Evolutionary conservation across 2,888 invertebrate genomes (phyloP).

Genomic region (Phaedon cochleariae): DNA sequence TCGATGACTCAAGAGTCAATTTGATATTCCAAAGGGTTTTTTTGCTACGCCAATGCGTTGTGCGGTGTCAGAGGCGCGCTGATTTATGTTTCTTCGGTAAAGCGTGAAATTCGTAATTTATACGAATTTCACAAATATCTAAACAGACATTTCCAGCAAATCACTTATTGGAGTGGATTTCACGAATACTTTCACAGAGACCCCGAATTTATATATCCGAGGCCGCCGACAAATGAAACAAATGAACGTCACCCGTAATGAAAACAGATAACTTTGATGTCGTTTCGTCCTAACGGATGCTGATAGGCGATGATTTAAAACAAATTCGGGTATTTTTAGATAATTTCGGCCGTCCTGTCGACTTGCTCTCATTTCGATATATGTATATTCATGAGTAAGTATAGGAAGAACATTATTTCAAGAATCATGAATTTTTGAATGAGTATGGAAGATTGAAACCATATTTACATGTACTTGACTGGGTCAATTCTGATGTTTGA

Average conservation of each 20-base stretch:
- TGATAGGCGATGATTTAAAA: neutral
- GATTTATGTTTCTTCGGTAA: slow-evolving; percentile 30
- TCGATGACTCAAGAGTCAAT: no score
- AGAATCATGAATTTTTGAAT: no score
- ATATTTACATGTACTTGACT: no score
- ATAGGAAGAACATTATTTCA: no score
- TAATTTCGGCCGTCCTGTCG: neutral
- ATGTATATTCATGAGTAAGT: neutral
- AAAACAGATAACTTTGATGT: slow-evolving; percentile 14
- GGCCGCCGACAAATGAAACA: slow-evolving; percentile 17
- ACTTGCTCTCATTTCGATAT: neutral
- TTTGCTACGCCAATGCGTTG: neutral
- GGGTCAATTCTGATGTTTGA: no score
- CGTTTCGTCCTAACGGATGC: slow-evolving; percentile 2
- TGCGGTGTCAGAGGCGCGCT: slow-evolving; percentile 14
- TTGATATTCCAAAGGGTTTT: no score
- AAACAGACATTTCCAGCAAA: slow-evolving; percentile 28
- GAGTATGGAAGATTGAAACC: no score
- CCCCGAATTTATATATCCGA: neutral
- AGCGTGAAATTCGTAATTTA: slow-evolving; percentile 33
- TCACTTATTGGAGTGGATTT: slow-evolving; percentile 24
- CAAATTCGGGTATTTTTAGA: neutral
- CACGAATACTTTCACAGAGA: slow-evolving; percentile 12
- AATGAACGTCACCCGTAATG: slow-evolving; percentile 7
- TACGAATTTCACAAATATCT: slow-evolving; percentile 33